phyloP scores from a whole-genome alignment of 2,888 invertebrate species.

The Hydraecia micacea region DNA sequence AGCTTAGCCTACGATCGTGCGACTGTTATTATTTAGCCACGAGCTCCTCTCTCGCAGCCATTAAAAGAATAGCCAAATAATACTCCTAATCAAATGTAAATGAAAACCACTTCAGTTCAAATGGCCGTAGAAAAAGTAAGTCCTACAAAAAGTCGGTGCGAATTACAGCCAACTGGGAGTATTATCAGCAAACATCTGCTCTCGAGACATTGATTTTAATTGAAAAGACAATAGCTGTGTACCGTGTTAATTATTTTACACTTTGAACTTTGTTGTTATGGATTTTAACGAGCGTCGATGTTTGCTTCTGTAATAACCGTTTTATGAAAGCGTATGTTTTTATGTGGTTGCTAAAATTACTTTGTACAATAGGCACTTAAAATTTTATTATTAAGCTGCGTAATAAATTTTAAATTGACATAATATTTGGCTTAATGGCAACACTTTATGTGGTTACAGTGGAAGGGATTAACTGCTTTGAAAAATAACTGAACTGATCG shows the following conservation, averaged over 20 bases:
- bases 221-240: conserved; percentile 50
- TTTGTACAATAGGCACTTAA: conserved; percentile 30
- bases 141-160: conserved; percentile 1
- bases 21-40: background rate
- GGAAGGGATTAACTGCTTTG: background rate
- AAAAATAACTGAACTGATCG: background rate
- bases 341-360: conserved; percentile 46
- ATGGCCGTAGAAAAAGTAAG: background rate
- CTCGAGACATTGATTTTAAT: conserved; percentile 57
- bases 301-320: conserved; percentile 57
- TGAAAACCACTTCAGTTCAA: background rate
- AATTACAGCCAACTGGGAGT: conserved; percentile 1
- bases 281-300: conserved; percentile 39
- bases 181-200: conserved; percentile 16
- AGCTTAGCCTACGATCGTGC: background rate
- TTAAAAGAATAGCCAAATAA: conserved; percentile 7
- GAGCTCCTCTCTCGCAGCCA: background rate
- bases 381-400: conserved; percentile 46
- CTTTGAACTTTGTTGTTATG: conserved; percentile 41
- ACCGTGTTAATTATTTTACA: conserved; percentile 48
- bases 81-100: conserved; percentile 21
- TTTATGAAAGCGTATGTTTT: conserved; percentile 48
- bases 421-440: conserved; percentile 38
- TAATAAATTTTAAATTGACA: conserved; percentile 43
- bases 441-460: conserved; percentile 11